These are phyloP conservation scores for Pandemis cinnamomeana DNA, from an alignment of 2,888 invertebrate genomes.

Conservation along the genomic window DNA sequence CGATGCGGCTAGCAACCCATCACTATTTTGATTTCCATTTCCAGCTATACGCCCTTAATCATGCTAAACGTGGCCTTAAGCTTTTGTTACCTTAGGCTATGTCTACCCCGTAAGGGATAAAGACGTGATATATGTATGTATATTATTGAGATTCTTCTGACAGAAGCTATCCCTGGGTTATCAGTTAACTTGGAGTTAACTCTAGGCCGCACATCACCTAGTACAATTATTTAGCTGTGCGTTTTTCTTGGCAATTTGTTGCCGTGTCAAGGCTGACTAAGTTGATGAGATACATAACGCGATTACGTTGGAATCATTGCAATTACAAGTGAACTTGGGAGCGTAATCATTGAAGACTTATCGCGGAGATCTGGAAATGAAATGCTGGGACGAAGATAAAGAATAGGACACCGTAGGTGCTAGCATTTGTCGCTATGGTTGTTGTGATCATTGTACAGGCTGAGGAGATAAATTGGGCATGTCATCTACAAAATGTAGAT, in stretches of 20 bases:
- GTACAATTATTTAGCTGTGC: slow-evolving; percentile 3
- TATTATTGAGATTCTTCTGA: too few relatives aligned
- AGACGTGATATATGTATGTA: too few relatives aligned
- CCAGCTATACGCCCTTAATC: too few relatives aligned
- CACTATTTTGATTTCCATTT: too few relatives aligned
- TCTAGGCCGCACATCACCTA: not conserved
- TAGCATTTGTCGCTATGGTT: not conserved
- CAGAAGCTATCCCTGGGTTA: too few relatives aligned
- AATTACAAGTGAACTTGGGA: slow-evolving; percentile 21
- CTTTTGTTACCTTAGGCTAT: too few relatives aligned
- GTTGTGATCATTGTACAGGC: not conserved
- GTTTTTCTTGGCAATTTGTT: slow-evolving; percentile 12
- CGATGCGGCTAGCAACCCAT: too few relatives aligned
- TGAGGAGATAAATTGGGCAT: too few relatives aligned
- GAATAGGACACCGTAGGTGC: not conserved
- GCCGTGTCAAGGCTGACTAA: slow-evolving; percentile 14
- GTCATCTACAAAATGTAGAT: too few relatives aligned
- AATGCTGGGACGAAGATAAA: not conserved
- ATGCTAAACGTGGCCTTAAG: too few relatives aligned
- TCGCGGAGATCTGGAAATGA: not conserved
- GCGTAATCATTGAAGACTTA: slow-evolving; percentile 8
- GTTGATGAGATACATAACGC: slow-evolving; percentile 20
- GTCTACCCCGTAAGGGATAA: too few relatives aligned
- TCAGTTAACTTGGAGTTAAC: too few relatives aligned
- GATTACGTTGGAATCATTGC: slow-evolving; percentile 14